These are phyloP conservation scores for Melieria picta DNA, from an alignment of 2,888 invertebrate genomes.

Conservation along the genomic window DNA sequence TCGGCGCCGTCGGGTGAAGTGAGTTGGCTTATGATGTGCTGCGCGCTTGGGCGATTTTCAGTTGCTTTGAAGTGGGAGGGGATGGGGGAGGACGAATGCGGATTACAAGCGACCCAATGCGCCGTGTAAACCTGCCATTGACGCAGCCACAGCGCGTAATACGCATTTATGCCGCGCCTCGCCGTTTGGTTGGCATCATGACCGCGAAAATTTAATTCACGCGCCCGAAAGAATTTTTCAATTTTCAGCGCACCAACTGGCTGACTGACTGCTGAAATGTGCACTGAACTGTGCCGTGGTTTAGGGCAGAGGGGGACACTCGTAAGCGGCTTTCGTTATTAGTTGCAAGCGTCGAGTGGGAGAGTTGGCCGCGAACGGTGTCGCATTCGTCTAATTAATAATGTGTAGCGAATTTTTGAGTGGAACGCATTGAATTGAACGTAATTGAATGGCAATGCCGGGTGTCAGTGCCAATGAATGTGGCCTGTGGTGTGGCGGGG, in stretches of 20 bases:
- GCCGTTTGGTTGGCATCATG: conserved; percentile 10
- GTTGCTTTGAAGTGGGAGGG: no score
- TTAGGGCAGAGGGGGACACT: no score
- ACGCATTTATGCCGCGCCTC: background rate
- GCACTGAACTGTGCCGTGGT: background rate
- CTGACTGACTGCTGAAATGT: conserved; percentile 35
- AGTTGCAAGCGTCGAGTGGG: conserved; percentile 11
- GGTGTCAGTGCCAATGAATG: no score
- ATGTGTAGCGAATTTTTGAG: conserved; percentile 54
- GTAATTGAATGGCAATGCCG: background rate
- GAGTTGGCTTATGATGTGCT: background rate
- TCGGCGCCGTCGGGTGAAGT: background rate
- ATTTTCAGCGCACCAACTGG: conserved; percentile 57
- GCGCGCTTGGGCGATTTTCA: background rate
- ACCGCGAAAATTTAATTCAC: conserved; percentile 59
- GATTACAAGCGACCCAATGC: conserved; percentile 5
- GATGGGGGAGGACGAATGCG: background rate
- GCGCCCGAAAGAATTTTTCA: conserved; percentile 52
- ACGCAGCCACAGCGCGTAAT: background rate
- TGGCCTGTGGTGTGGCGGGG: no score
- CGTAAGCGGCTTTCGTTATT: conserved; percentile 52
- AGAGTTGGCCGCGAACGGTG: conserved; percentile 37
- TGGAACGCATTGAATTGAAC: conserved; percentile 40
- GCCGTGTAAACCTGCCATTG: conserved; percentile 21
- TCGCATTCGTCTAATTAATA: conserved; percentile 60